Percentiles rank a stretch among this genome's conserved stretches.
These are phyloP conservation scores for Slavum lentiscoides DNA, from an alignment of 2,888 invertebrate genomes.

Conservation along the genomic window DNA sequence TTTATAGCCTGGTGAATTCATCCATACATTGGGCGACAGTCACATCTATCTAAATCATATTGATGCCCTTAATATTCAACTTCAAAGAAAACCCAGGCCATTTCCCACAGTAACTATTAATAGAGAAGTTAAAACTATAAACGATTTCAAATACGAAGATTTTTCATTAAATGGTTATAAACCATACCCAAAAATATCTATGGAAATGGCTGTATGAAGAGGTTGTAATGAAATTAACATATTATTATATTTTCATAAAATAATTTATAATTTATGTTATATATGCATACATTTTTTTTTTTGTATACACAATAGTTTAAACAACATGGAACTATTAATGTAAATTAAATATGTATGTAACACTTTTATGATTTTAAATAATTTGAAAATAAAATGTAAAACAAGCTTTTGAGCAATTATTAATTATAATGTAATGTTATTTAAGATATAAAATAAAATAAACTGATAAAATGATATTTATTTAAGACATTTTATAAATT, in stretches of 20 bases:
- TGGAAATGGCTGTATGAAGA: conserved; percentile 86
- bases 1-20: conserved; percentile 83
- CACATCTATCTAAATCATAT: conserved; percentile 93
- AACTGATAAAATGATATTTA: conserved; percentile 15
- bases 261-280: conserved; percentile 6
- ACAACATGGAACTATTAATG: not conserved
- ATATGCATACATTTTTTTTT: not conserved
- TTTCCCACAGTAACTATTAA: conserved; percentile 83
- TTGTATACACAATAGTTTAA: conserved; percentile 9
- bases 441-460: conserved; percentile 3
- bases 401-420: conserved; percentile 33
- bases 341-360: conserved; percentile 3
- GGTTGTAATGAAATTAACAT: not conserved
- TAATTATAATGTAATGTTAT: not conserved
- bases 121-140: conserved; percentile 74
- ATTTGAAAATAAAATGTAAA: conserved; percentile 7
- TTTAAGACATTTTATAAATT: conserved; percentile 1
- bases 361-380: conserved; percentile 2
- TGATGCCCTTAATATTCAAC: conserved; percentile 78
- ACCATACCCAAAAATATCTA: conserved; percentile 85
- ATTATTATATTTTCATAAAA: conserved; percentile 15
- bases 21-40: conserved; percentile 93
- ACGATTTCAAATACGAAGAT: conserved; percentile 85
- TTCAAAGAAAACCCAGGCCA: conserved; percentile 74
- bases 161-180: conserved; percentile 82